phyloP scores from a whole-genome alignment of 2,888 invertebrate genomes.

The Pyrocoelia pectoralis region DNA sequence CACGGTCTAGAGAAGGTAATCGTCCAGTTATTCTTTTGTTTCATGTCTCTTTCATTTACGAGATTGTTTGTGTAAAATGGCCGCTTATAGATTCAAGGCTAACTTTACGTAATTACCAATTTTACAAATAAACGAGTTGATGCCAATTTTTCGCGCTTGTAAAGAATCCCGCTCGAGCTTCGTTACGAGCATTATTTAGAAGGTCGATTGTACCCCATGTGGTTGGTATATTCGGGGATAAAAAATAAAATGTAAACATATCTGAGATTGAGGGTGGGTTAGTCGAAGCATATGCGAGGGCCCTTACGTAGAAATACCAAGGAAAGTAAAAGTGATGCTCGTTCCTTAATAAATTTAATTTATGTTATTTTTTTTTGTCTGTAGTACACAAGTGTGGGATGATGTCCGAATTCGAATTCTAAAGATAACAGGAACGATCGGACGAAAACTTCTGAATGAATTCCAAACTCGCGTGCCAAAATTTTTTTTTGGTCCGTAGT shows the following conservation, averaged over 20 bases:
- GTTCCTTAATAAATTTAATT: no score
- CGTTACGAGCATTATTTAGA: not conserved
- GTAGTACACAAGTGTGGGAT: not conserved
- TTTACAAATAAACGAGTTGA: not conserved
- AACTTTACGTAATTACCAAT: not conserved
- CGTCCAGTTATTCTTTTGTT: constrained; percentile 29
- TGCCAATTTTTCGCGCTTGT: not conserved
- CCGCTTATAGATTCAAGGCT: not conserved
- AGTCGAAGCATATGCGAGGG: constrained; percentile 31
- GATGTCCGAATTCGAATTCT: constrained; percentile 9
- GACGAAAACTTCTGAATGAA: constrained; percentile 33
- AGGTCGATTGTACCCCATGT: constrained; percentile 37
- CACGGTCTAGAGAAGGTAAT: constrained; percentile 38
- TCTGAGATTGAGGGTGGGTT: constrained; percentile 40
- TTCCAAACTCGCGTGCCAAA: constrained; percentile 36
- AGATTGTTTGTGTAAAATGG: not conserved
- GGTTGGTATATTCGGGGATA: constrained; percentile 35
- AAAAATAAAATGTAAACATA: constrained; percentile 40
- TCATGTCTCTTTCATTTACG: constrained; percentile 14
- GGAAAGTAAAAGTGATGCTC: constrained; percentile 40
- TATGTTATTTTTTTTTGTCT: constrained; percentile 23
- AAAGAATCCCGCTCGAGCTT: not conserved
- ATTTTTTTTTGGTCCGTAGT: constrained; percentile 32
- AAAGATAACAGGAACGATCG: constrained; percentile 21
- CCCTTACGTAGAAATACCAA: constrained; percentile 17